These are phyloP conservation scores for Drosophila takahashii DNA, from an alignment of 1,140 invertebrate species.

Conservation along the genomic window DNA sequence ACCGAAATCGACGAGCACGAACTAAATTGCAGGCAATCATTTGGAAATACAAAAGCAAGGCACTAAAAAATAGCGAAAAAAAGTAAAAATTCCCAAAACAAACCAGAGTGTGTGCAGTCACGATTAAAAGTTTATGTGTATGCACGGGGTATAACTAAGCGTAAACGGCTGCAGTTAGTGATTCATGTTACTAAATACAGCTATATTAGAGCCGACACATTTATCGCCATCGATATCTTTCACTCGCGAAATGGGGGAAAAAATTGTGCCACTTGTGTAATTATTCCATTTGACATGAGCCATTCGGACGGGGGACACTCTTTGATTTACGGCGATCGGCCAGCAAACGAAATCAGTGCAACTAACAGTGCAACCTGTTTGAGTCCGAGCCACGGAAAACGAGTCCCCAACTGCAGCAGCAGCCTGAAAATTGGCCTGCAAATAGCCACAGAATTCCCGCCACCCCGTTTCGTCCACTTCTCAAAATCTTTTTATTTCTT, in stretches of 20 bases:
- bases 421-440: constrained; percentile 67
- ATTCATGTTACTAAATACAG: constrained; percentile 53
- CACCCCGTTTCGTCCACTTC: neutral
- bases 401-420: constrained; percentile 48
- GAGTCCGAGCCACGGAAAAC: constrained; percentile 41
- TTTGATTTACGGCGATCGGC: constrained; percentile 64
- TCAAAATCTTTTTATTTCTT: neutral
- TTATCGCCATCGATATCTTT: constrained; percentile 54
- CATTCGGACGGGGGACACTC: constrained; percentile 15
- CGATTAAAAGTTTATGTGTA: constrained; percentile 36
- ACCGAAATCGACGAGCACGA: constrained; percentile 72
- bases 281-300: constrained; percentile 57
- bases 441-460: constrained; percentile 40
- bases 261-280: constrained; percentile 63
- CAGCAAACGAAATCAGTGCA: constrained; percentile 70
- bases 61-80: constrained; percentile 17
- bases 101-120: constrained; percentile 19
- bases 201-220: constrained; percentile 40
- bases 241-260: constrained; percentile 25
- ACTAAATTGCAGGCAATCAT: constrained; percentile 78
- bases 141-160: constrained; percentile 33
- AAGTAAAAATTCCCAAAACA: constrained; percentile 12
- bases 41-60: constrained; percentile 63
- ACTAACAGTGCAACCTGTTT: constrained; percentile 82
- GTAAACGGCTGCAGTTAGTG: constrained; percentile 54